Percentiles rank a stretch among this genome's conserved stretches.
These are phyloP conservation scores for Thalassarche chlororhynchos DNA, from an alignment of 2,113 vertebrate genomes.

Conservation along the genomic window DNA sequence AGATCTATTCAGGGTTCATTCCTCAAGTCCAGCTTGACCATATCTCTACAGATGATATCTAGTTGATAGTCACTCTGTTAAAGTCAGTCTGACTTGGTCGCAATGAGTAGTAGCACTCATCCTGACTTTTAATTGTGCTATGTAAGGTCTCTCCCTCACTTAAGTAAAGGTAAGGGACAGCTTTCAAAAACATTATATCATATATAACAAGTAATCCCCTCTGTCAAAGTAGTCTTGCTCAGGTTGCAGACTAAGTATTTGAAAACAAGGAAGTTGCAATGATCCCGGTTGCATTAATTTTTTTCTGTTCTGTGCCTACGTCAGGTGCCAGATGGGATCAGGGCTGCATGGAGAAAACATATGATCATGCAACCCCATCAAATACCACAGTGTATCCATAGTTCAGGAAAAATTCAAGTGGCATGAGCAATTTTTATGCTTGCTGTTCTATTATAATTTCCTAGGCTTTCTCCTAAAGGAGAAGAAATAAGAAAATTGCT, in stretches of 20 bases:
- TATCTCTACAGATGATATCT: neutral
- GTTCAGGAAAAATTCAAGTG: neutral
- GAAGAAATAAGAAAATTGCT: neutral
- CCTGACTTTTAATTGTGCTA: neutral
- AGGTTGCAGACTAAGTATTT: neutral
- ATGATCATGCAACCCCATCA: neutral
- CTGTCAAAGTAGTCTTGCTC: neutral
- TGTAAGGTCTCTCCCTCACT: neutral
- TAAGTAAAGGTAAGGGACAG: neutral
- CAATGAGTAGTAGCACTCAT: neutral
- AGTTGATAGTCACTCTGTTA: neutral
- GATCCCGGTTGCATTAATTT: neutral
- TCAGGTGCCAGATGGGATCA: neutral
- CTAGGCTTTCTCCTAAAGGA: neutral
- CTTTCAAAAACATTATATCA: neutral
- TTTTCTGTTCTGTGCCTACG: neutral
- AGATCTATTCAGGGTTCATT: neutral
- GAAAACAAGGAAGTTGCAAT: neutral
- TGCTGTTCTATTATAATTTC: neutral
- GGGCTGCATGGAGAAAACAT: neutral
- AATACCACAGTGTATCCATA: neutral
- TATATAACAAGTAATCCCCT: neutral
- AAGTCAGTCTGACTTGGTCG: neutral
- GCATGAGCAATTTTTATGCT: neutral
- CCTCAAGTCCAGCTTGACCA: neutral